Base-by-base conservation (phyloP, 2,888 invertebrate species). In the Caenorhabditis sp. region DNA sequence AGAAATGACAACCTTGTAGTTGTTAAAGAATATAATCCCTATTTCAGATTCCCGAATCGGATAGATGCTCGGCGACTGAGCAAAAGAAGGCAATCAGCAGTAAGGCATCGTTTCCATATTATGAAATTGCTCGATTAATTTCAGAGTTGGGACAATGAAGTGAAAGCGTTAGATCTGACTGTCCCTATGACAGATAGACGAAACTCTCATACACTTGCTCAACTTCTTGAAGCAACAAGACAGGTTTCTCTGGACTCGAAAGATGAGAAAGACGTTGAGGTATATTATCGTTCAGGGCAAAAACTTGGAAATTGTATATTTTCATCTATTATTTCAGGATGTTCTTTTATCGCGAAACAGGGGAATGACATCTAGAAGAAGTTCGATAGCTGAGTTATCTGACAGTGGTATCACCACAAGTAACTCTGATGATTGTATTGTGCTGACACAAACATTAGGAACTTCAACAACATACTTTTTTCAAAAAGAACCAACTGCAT, bases 61-160 rank as follows among this genome's bases (percentile, higher is more conserved):
- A 17, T 23, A 53, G n/a, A 27, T 55, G 21, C 14, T 3, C 10
- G 55, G 5, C 24, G 27, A 17, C 4, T 17, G 6, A 55, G n/a
- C n/a, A 66, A 54, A 1, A 55, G 71, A 66, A 62, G 71, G 8
- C 43, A 66, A 49, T 71, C 71, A 12, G 66, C 63, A 21, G 71
- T 71, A 10, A 58, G 66, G 31, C 37, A 49, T 23, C n/a, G n/a
- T n/a, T n/a, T n/a, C n/a, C n/a, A n/a, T n/a, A n/a, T n/a, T n/a
- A n/a, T n/a, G n/a, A n/a, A n/a, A n/a, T n/a, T n/a, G n/a, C n/a
- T n/a, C n/a, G 55, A 31, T 50, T 14, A 17, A 21, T 62, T 62
- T n/a, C 26, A 71, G 71, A 71, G 71, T 26, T 71, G 71, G 71
- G 71, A 71, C 21, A 71, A 71, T 49, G 71, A 71, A 2, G 31